A percentile compares a stretch with the other conserved stretches of the same genome.
Evolutionary conservation across 2,888 invertebrate species (phyloP).

Genomic region (Parochlus steinenii): DNA sequence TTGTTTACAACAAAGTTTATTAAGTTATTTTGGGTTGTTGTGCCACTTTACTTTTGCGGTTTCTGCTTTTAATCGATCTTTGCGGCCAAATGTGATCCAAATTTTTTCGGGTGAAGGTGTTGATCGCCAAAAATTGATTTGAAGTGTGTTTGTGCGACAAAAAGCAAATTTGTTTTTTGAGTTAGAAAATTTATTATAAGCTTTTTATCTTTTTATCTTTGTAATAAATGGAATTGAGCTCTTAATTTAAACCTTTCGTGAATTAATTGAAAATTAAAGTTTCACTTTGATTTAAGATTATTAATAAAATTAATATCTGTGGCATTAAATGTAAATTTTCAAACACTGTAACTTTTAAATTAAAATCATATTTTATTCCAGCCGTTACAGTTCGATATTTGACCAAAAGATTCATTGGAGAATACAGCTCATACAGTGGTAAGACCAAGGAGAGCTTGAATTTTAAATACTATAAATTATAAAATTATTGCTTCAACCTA

Average conservation of each 20-base stretch:
- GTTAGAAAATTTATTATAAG: no score
- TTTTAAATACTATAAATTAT: neutral
- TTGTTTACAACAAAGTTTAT: no score
- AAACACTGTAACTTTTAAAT: no score
- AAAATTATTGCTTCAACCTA: slow-evolving; percentile 29
- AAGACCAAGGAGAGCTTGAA: slow-evolving; percentile 24
- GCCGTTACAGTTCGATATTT: slow-evolving; percentile 64
- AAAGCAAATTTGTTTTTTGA: no score
- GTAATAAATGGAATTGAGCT: neutral
- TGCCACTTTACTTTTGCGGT: no score
- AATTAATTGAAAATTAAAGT: neutral
- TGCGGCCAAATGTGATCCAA: no score
- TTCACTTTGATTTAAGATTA: slow-evolving; percentile 35
- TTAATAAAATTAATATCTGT: slow-evolving; percentile 29
- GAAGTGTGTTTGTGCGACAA: no score
- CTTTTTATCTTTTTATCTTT: slow-evolving; percentile 1
- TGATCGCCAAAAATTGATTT: no score
- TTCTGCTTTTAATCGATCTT: no score
- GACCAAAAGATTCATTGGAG: slow-evolving; percentile 63
- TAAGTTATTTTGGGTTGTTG: no score
- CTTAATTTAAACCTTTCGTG: neutral
- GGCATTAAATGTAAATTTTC: slow-evolving; percentile 20
- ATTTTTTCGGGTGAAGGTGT: no score
- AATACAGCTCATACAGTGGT: slow-evolving; percentile 68
- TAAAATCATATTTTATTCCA: no score